Base-by-base conservation (phyloP, 1,140 invertebrate genomes). In the Batillaria attramentaria region DNA sequence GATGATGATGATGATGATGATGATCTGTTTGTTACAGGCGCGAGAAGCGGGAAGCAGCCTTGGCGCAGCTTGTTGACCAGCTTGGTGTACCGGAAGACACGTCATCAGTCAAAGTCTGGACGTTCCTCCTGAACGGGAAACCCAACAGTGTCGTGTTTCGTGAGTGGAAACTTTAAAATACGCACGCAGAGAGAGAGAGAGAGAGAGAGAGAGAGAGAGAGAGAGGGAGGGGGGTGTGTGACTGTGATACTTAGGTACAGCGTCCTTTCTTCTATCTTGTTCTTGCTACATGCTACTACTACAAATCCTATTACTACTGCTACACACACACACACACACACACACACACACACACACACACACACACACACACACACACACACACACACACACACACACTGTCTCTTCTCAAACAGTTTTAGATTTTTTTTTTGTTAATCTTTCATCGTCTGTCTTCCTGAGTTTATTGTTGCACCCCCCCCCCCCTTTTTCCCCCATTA, bases 61-160 rank as follows among this genome's bases (percentile, higher is more conserved):
- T 57, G 16, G 72, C 50, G 8, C 28, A 18, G n/a, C 18, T 74
- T 16, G 35, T 37, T 13, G 72, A 54, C 18, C 46, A 74, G 2
- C 43, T 74, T 16, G 24, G 28, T 18, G 35, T 74, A 3, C 72
- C 72, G 13, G 72, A 74, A 18, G 72, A 74, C 72, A 74, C 50
- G 46, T 57, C 46, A 37, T 57, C 72, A 10, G 31, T 74, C 13
- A 74, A 72, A 39, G 46, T 74, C 2, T 74, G 72, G 72, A 74
- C 72, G 31, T 74, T 74, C 24, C 72, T 74, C 13, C 72, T 74
- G 46, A 74, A 74, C 46, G 72, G 72, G 28, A 50, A 60, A 20
- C 43, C 72, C 54, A 74, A 60, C 72, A 74, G 72, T 35, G 35
- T 74, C 10, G 54, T 74, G 24, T 60, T 54, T 28, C 72, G 72